Evolutionary conservation across 2,797 vertebrate species (phyloP).

Genomic region (Ctenopoma kingsleyae): DNA sequence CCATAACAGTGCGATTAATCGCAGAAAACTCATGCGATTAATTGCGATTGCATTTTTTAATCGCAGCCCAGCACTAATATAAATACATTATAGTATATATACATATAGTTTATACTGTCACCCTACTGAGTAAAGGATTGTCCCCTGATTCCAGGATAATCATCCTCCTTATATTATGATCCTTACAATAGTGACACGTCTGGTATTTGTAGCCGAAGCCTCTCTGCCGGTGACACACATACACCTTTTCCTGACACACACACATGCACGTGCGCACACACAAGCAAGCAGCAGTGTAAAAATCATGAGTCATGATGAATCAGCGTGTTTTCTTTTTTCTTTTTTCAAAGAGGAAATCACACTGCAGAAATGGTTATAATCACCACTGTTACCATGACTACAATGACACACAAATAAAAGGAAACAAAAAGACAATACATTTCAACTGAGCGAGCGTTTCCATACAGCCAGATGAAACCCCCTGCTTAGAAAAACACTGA

Average conservation of each 20-base stretch:
- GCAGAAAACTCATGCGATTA: no score
- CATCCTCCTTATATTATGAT: constrained; percentile 3
- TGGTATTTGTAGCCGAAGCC: constrained; percentile 58
- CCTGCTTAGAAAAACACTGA: constrained; percentile 13
- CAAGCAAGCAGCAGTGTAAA: constrained; percentile 46
- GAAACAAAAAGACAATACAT: constrained; percentile 3
- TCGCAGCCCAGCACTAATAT: no score
- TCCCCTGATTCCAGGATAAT: constrained; percentile 3
- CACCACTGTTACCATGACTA: constrained; percentile 30
- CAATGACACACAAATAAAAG: constrained; percentile 19
- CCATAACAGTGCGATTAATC: no score
- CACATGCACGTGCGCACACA: background rate
- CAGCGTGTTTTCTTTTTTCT: constrained; percentile 17
- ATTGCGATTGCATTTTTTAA: no score
- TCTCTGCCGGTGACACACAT: constrained; percentile 11
- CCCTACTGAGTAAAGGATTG: background rate
- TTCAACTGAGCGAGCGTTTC: background rate
- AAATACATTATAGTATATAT: no score
- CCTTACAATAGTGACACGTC: constrained; percentile 27
- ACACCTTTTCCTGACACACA: constrained; percentile 8
- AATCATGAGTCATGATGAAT: constrained; percentile 76
- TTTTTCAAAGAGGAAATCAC: constrained; percentile 40
- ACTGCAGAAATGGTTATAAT: constrained; percentile 31
- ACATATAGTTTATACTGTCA: background rate
- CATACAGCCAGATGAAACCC: constrained; percentile 12